Percentiles rank a stretch among this genome's conserved stretches.
Evolutionary conservation across 2,888 invertebrate species (phyloP).

Genomic region (Timema cristinae): DNA sequence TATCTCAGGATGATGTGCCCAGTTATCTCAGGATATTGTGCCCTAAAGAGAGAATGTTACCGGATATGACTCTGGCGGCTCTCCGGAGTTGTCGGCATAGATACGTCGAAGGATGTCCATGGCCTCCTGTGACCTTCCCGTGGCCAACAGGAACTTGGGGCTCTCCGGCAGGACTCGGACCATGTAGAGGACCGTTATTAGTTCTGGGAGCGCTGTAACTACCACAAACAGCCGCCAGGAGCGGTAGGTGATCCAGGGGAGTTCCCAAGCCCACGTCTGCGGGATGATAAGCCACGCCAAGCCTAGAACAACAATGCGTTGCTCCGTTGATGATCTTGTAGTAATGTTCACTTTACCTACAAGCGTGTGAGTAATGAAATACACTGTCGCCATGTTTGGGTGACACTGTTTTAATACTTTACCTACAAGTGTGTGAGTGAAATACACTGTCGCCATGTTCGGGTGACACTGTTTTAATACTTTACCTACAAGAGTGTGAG

Average conservation of each 20-base stretch:
- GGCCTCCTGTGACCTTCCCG: conserved; percentile 41
- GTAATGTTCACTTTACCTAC: no score
- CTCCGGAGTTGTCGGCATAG: conserved; percentile 42
- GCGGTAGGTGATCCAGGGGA: conserved; percentile 42
- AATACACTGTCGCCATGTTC: no score
- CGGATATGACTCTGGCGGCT: conserved; percentile 57
- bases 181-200: conserved; percentile 58
- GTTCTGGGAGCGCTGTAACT: conserved; percentile 61
- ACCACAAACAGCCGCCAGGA: conserved; percentile 64
- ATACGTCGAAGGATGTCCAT: conserved; percentile 41
- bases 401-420: no score
- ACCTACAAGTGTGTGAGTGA: no score
- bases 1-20: no score
- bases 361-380: no score
- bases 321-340: no score
- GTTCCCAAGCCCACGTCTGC: conserved; percentile 46
- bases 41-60: conserved; percentile 46
- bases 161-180: conserved; percentile 46
- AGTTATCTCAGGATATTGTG: no score
- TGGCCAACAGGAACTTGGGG: conserved; percentile 44
- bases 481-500: no score
- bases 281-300: conserved; percentile 71
- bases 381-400: no score
- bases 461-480: no score
- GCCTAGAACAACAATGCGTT: conserved; percentile 42